Evolutionary conservation across 2,888 invertebrate genomes (phyloP).

Genomic region (Rhyacophila evoluta): DNA sequence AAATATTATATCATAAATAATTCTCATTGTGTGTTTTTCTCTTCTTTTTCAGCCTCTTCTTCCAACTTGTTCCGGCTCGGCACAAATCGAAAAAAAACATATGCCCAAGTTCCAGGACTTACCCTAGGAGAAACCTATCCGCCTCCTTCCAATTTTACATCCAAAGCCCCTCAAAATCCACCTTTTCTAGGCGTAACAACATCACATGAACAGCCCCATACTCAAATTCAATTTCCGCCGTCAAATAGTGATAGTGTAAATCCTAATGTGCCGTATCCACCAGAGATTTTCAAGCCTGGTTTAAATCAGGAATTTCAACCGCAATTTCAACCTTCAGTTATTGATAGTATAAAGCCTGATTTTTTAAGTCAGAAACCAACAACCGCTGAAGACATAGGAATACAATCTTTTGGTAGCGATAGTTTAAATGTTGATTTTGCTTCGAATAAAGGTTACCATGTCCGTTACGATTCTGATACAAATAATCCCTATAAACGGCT

Average conservation of each 20-base stretch:
- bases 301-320: too few relatives aligned
- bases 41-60: constrained; percentile 56
- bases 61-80: constrained; percentile 75
- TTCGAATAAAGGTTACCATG: not conserved
- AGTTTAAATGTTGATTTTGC: not conserved
- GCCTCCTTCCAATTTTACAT: not conserved
- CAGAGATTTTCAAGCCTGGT: not conserved
- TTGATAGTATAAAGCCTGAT: not conserved
- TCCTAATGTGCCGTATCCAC: not conserved
- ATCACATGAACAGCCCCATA: not conserved
- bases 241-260: not conserved
- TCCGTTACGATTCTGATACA: not conserved
- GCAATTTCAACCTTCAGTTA: not conserved
- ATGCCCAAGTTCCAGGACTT: constrained; percentile 84
- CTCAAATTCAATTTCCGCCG: not conserved
- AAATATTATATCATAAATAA: too few relatives aligned
- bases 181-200: not conserved
- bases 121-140: constrained; percentile 63
- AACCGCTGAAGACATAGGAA: not conserved
- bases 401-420: not conserved
- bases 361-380: constrained; percentile 12
- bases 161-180: not conserved
- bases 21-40: constrained; percentile 10
- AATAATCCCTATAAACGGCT: not conserved
- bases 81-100: constrained; percentile 76